Evolutionary conservation across 2,797 vertebrate species (phyloP).

Genomic region (Ceyx erithaca): DNA sequence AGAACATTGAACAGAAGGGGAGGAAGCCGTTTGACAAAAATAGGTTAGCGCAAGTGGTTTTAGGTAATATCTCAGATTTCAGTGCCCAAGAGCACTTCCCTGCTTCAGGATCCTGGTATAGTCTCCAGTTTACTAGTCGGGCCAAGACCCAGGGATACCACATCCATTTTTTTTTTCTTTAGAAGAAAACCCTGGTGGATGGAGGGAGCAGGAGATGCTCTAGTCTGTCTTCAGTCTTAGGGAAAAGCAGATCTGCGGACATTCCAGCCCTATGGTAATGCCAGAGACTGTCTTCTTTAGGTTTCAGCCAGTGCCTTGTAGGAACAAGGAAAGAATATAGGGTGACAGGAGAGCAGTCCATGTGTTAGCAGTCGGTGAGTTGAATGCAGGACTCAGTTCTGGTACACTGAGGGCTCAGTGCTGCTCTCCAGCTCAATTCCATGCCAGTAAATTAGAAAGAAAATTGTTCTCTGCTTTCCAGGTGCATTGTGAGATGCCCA

Average conservation of each 20-base stretch:
- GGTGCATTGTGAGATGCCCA: neutral
- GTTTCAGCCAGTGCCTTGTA: neutral
- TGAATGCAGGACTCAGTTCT: neutral
- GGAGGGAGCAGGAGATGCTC: neutral
- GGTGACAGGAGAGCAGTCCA: neutral
- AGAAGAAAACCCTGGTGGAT: neutral
- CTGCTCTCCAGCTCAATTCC: neutral
- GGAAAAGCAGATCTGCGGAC: neutral
- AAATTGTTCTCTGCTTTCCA: neutral
- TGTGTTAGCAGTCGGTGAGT: neutral
- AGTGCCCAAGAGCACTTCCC: neutral
- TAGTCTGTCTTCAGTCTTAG: neutral
- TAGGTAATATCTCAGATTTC: neutral
- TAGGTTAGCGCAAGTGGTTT: neutral
- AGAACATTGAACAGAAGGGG: neutral
- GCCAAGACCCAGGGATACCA: neutral
- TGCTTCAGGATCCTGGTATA: neutral
- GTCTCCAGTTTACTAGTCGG: neutral
- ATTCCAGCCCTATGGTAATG: neutral
- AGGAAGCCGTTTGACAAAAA: neutral
- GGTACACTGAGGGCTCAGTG: rapidly evolving
- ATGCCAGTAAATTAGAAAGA: neutral
- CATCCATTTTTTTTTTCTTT: neutral
- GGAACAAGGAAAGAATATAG: neutral
- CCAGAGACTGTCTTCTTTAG: neutral